Percentiles rank a stretch among this genome's conserved stretches.
These are phyloP conservation scores for Brachionus asplanchnoidis DNA, from an alignment of 1,140 invertebrate species.

Conservation along the genomic window DNA sequence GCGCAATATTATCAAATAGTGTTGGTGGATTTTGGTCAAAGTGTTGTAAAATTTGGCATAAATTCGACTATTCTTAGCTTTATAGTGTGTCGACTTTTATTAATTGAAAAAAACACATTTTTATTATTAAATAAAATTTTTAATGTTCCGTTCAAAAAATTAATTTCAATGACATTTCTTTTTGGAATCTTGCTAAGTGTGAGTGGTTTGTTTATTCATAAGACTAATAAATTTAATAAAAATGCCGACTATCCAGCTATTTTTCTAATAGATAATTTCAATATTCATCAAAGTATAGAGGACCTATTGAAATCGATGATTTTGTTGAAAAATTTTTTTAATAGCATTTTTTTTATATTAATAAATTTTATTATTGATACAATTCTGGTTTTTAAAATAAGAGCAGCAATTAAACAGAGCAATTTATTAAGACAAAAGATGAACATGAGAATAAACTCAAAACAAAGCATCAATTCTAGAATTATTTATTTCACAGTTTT, in stretches of 20 bases:
- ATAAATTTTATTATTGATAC: background rate
- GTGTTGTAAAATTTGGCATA: background rate
- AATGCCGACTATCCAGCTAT: background rate
- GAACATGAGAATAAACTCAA: background rate
- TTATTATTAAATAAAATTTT: background rate
- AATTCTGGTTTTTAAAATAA: background rate
- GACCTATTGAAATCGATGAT: background rate
- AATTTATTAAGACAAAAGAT: background rate
- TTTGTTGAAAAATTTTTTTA: background rate
- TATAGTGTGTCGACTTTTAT: background rate
- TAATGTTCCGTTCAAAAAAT: background rate
- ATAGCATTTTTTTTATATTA: background rate
- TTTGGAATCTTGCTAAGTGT: background rate
- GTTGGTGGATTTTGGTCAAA: background rate
- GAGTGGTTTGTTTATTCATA: background rate
- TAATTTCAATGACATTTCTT: background rate
- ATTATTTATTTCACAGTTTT: background rate
- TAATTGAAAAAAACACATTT: background rate
- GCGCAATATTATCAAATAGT: background rate
- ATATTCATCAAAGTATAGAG: background rate
- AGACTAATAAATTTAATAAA: background rate
- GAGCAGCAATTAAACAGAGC: background rate
- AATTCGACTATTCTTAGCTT: background rate
- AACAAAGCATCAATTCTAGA: background rate
- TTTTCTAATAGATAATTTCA: background rate